phyloP scores from a whole-genome alignment of 2,888 invertebrate species.

The Yponomeuta cagnagella region DNA sequence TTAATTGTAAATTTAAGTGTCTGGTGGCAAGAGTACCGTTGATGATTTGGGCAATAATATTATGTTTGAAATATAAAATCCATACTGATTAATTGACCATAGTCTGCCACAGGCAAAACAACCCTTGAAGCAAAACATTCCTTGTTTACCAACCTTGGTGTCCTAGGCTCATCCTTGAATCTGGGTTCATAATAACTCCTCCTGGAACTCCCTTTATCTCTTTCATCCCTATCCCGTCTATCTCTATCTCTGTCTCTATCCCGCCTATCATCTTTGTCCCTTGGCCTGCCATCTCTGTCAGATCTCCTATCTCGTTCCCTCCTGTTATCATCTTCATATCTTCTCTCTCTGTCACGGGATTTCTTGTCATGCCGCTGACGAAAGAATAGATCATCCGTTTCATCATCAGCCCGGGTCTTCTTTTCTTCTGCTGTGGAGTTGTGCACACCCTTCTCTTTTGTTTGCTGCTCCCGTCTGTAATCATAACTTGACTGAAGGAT shows the following conservation, averaged over 20 bases:
- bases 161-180: conserved; percentile 90
- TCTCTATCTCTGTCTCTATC: conserved; percentile 39
- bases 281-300: conserved; percentile 28
- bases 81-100: no score
- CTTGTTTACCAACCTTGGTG: conserved; percentile 76
- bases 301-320: conserved; percentile 44
- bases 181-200: conserved; percentile 75
- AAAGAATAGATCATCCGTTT: conserved; percentile 51
- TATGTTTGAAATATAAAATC: no score
- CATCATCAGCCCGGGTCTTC: conserved; percentile 51
- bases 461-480: conserved; percentile 66
- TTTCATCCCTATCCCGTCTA: conserved; percentile 24
- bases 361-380: conserved; percentile 46
- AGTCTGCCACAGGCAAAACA: no score
- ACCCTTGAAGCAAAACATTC: background rate
- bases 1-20: no score
- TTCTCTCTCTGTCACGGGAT: conserved; percentile 36
- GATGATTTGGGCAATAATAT: no score
- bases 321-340: conserved; percentile 32
- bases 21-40: no score
- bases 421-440: conserved; percentile 79
- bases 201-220: conserved; percentile 58
- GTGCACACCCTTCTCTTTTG: conserved; percentile 82
- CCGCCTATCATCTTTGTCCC: conserved; percentile 27
- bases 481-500: conserved; percentile 2